Conservation (phyloP, 2,888 invertebrate species). For the Diogma glabrata region DNA sequence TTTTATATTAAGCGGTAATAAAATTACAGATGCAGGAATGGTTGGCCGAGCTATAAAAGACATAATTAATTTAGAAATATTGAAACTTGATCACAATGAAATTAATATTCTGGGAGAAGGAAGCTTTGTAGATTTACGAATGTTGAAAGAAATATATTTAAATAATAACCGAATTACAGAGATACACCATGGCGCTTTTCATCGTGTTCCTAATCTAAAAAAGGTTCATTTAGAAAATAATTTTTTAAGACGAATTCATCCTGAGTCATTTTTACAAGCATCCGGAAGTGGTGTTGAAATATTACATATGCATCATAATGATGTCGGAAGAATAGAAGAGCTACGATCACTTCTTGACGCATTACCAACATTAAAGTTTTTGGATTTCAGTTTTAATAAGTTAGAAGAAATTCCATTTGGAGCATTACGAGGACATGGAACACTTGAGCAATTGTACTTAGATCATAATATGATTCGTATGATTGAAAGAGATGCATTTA, state of each 20-base stretch:
- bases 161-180: constrained; percentile 64
- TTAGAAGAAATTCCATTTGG: constrained; percentile 68
- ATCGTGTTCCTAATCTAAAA: constrained; percentile 60
- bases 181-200: constrained; percentile 68
- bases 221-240: constrained; percentile 68
- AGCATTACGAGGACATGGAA: constrained; percentile 65
- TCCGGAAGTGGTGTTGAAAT: constrained; percentile 66
- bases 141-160: constrained; percentile 52
- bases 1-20: constrained; percentile 58
- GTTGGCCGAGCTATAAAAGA: constrained; percentile 67
- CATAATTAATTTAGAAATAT: constrained; percentile 54
- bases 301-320: constrained; percentile 62
- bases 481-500: constrained; percentile 68
- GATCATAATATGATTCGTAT: constrained; percentile 64
- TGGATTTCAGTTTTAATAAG: constrained; percentile 69
- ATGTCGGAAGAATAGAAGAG: constrained; percentile 63
- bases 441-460: constrained; percentile 66
- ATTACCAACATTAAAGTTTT: constrained; percentile 60
- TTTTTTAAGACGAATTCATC: constrained; percentile 61
- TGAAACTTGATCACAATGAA: constrained; percentile 59
- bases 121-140: constrained; percentile 65
- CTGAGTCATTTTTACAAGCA: constrained; percentile 67
- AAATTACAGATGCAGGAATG: constrained; percentile 67
- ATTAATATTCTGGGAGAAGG: constrained; percentile 63
- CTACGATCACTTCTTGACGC: constrained; percentile 63